Base-by-base conservation (phyloP, 1,140 invertebrate species). In the Nephotettix cincticeps region DNA sequence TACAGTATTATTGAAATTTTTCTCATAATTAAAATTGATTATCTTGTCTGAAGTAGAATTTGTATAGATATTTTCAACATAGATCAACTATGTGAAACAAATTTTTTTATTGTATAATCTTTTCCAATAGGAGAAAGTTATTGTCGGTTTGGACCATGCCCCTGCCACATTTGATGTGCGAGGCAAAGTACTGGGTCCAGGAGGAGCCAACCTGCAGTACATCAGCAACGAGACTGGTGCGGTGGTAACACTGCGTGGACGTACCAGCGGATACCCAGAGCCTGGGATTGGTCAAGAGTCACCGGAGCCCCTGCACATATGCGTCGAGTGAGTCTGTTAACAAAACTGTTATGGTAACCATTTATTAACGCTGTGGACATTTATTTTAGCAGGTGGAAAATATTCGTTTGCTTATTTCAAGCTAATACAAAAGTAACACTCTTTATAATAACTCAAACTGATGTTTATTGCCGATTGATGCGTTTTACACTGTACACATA, bases 221-320 rank as follows among this genome's bases (percentile, higher is more conserved):
- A 93, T 94, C 74, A 83, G 88, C 72, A 87, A 86, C 40, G 91
- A 93, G 81, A 93, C 91, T 25, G 90, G 90, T 70, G 89, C 90
- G 3, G 87, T 86, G 73, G 89, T 92, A 19, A 89, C 89, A 0
- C 81, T 93, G 61, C 84, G 91, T 77, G 91, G 89, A 56, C 85
- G 87, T 75, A 87, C 87, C 23, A 90, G 89, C 1, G 87, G 87
- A 65, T 89, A 86, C 78, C 76, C 88, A 19, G 89, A 91, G 76
- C 81, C 85, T 23, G 78, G 78, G 65, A 4, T 36, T 4, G 87
- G 87, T 36, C 78, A 82, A 73, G 91, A 94, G 80, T 89, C 90
- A 74, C 85, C 88, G 72, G 91, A 94, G 78, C 91, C 91, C n/a
- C 83, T 94, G 77, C 90, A 93, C 81, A 84, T 94, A 70, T 89